Percentiles rank a stretch among this genome's conserved stretches.
Evolutionary conservation across 1,140 invertebrate species (phyloP).

Genomic region (Eufriesea mexicana): DNA sequence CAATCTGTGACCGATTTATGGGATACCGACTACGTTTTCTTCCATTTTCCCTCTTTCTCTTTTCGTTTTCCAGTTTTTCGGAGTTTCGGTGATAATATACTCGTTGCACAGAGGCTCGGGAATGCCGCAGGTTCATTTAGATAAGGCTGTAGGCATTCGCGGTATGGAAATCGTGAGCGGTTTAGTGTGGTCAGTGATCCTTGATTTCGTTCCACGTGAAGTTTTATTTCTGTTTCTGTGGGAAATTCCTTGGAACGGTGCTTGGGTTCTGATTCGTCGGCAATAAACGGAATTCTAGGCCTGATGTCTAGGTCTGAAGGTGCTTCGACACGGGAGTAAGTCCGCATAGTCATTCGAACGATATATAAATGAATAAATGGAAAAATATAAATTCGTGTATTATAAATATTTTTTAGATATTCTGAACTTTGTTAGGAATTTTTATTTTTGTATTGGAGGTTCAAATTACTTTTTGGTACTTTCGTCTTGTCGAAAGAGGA

Average conservation of each 20-base stretch:
- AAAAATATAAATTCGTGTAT: too few species aligned
- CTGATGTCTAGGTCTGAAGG: too few species aligned
- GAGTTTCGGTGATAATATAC: background rate
- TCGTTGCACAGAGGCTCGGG: background rate
- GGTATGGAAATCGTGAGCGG: background rate
- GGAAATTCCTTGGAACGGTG: background rate
- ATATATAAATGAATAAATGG: too few species aligned
- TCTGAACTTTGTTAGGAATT: too few species aligned
- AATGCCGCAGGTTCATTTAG: constrained; percentile 1
- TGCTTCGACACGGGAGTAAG: too few species aligned
- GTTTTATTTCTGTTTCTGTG: background rate
- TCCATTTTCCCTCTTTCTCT: background rate
- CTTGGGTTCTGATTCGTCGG: background rate
- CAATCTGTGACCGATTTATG: background rate
- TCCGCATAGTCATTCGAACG: too few species aligned
- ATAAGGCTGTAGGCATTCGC: background rate
- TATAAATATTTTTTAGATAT: too few species aligned
- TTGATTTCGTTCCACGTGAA: background rate
- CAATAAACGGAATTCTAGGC: background rate
- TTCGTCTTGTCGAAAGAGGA: too few species aligned
- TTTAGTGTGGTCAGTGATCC: background rate
- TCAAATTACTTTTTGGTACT: too few species aligned
- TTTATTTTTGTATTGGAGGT: too few species aligned
- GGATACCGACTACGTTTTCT: background rate
- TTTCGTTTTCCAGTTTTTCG: too few species aligned